Conservation (phyloP, 2,888 invertebrate genomes). For the Cerceris ruficornis region DNA sequence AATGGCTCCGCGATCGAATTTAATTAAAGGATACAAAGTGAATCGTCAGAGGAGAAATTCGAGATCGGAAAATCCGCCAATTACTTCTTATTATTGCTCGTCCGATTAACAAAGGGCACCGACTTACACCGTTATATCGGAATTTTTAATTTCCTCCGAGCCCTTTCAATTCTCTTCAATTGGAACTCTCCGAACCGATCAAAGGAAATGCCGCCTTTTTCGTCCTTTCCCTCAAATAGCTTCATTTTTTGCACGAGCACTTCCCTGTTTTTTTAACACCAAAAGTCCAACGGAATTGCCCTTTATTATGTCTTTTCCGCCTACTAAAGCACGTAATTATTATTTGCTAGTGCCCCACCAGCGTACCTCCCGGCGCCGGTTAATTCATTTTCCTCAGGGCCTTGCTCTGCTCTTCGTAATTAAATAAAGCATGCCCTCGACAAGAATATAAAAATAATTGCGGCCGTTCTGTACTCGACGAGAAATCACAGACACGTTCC, state of each 20-base stretch:
- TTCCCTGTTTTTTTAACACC: constrained; percentile 5
- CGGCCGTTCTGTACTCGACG: background rate
- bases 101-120: no score
- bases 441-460: constrained; percentile 12
- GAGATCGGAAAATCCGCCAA: no score
- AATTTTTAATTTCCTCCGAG: background rate
- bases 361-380: background rate
- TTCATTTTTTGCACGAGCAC: constrained; percentile 12
- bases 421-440: constrained; percentile 13
- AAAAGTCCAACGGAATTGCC: constrained; percentile 8
- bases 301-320: constrained; percentile 39
- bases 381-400: constrained; percentile 22
- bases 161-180: background rate
- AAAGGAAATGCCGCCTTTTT: constrained; percentile 9
- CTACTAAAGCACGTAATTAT: constrained; percentile 9
- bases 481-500: constrained; percentile 5
- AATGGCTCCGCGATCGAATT: no score
- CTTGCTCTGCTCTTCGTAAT: constrained; percentile 12
- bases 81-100: no score
- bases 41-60: no score
- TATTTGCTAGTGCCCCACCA: background rate
- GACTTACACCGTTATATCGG: no score
- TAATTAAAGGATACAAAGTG: no score
- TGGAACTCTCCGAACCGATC: constrained; percentile 3
- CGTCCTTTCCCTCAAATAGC: background rate